Base-by-base conservation (phyloP, 2,888 invertebrate genomes). In the Eupeodes latifasciatus region DNA sequence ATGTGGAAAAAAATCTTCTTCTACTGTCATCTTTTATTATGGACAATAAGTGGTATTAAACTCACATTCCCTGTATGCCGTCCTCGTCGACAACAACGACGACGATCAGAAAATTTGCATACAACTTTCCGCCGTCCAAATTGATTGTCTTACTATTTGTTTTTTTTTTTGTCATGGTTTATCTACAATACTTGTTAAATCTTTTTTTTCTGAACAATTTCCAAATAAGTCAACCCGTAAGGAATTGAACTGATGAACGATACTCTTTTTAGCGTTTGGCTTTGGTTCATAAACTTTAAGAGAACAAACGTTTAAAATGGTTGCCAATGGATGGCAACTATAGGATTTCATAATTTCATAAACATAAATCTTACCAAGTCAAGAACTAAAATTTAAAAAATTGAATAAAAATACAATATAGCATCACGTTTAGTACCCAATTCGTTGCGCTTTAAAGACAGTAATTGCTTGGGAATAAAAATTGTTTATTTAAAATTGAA, bases 11-110 rank as follows among this genome's bases (percentile, higher is more conserved):
- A 74, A 69, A 82, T 77, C 72, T 40, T 69, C 36, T 71, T 19
- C 71, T 71, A 47, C 75, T 76, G 57, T 64, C 64, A 27, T 74
- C 62, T 74, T 75, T 75, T 74, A 75, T 82, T 74, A 75, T 67
- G 53, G 53, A 83, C 86, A 86, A 86, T 87, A 87, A 87, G 80
- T 83, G 66, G 72, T 87, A 80, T 87, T 83, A 79, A 86, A 87
- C 87, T 87, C 83, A 80, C 83, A 87, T 87, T 83, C 87, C 83
- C 83, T 36, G 67, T 83, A 79, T 83, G 76, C 80, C 81, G 80
- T 74, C 81, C 55, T 57, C 55, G 87, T 74, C 79, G 80, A 67
- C 53, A 14, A 44, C 64, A 14, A 16, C 62, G 85, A 80, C 80
- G 72, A 80, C 80, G 87, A 88, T 75, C 67, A 72, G 67, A 44